These are phyloP conservation scores for Anhinga anhinga DNA, from an alignment of 2,113 vertebrate species.

Conservation along the genomic window DNA sequence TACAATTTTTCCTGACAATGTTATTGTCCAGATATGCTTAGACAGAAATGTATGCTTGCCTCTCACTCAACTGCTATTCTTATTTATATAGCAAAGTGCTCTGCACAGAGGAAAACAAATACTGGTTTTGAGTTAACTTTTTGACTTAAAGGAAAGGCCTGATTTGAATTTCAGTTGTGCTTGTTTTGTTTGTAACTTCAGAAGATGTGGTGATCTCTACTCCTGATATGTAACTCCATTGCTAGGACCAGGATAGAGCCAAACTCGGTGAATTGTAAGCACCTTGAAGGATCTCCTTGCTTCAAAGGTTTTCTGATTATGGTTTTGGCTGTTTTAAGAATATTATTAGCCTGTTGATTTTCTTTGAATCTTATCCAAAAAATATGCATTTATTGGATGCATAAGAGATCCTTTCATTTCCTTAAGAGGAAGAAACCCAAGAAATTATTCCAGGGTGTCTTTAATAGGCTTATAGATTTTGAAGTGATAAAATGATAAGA, in stretches of 20 bases:
- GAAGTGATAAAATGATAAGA: background rate
- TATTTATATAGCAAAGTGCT: background rate
- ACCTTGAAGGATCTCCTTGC: background rate
- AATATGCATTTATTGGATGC: background rate
- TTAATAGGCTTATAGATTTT: background rate
- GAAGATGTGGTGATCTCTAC: background rate
- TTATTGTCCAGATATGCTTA: background rate
- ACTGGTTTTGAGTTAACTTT: background rate
- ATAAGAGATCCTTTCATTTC: background rate
- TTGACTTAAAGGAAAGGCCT: background rate
- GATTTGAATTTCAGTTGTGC: background rate
- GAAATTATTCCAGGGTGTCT: background rate
- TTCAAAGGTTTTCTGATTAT: background rate
- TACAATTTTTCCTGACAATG: background rate
- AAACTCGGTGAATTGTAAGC: background rate
- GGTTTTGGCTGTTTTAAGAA: background rate
- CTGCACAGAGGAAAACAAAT: background rate
- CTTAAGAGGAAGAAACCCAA: background rate
- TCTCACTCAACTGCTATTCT: background rate
- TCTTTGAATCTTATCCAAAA: background rate
- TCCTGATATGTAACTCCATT: background rate
- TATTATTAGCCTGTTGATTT: background rate
- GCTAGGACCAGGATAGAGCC: background rate
- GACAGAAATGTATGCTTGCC: background rate
- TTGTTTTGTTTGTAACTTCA: background rate